These are phyloP conservation scores for Anguilla anguilla DNA, from an alignment of 2,797 vertebrate genomes.

Conservation along the genomic window DNA sequence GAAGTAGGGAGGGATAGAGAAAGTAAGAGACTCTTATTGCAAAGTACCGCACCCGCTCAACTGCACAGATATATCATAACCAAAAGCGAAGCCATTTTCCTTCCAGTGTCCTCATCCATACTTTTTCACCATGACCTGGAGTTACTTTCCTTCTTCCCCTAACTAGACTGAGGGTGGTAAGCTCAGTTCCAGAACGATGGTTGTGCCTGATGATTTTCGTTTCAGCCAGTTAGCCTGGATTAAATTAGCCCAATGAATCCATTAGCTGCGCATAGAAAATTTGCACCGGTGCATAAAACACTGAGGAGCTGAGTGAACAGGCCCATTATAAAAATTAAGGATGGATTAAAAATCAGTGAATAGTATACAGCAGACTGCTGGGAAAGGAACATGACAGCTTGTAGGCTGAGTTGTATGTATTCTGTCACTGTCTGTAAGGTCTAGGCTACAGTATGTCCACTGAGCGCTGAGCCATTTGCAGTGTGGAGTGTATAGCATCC, in stretches of 20 bases:
- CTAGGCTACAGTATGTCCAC: neutral
- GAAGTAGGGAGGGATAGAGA: slow-evolving; percentile 14
- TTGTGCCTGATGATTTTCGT: neutral
- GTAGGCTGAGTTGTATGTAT: neutral
- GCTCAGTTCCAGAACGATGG: neutral
- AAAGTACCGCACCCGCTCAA: neutral
- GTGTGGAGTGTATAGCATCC: neutral
- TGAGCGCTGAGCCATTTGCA: neutral
- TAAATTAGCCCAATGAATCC: neutral
- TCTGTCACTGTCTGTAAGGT: neutral
- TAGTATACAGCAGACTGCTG: neutral
- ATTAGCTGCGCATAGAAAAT: neutral
- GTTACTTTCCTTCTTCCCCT: neutral
- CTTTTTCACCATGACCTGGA: neutral
- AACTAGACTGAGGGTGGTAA: neutral
- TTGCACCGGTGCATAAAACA: neutral
- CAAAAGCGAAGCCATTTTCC: neutral
- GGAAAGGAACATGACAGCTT: neutral
- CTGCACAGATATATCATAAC: neutral
- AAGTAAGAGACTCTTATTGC: neutral
- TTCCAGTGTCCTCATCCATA: neutral
- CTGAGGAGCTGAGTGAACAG: neutral
- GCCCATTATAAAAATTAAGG: neutral
- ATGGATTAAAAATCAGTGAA: neutral
- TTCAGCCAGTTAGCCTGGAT: neutral